A percentile compares a stretch with the other conserved stretches of the same genome.
phyloP scores from a whole-genome alignment of 2,797 vertebrate genomes.

The Glossophaga mutica region DNA sequence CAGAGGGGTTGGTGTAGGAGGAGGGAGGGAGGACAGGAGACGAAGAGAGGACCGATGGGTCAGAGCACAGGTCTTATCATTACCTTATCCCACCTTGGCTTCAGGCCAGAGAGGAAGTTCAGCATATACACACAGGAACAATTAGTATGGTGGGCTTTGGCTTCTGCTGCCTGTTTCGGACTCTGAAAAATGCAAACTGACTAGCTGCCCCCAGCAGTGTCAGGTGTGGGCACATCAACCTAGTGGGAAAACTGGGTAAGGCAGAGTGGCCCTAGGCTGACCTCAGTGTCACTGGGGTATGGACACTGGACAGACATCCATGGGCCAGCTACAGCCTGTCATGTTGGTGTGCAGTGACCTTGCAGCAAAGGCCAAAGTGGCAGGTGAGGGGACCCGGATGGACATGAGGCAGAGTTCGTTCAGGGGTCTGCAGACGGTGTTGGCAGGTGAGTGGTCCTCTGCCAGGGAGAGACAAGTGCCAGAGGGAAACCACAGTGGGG shows the following conservation, averaged over 20 bases:
- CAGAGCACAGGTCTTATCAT: background rate
- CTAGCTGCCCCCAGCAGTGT: background rate
- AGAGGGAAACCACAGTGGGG: background rate
- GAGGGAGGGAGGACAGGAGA: too few species aligned
- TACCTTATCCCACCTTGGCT: background rate
- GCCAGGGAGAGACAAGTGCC: background rate
- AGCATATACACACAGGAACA: fast-evolving
- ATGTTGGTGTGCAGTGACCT: fast-evolving
- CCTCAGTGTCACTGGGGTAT: fast-evolving
- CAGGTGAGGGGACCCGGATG: background rate
- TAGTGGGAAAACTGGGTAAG: fast-evolving
- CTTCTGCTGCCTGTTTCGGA: background rate
- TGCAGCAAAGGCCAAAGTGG: background rate
- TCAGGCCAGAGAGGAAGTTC: background rate
- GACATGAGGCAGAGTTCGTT: background rate
- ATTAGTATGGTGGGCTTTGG: fast-evolving
- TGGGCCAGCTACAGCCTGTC: fast-evolving
- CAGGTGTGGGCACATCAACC: background rate
- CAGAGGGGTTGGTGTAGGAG: background rate
- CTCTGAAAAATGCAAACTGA: background rate
- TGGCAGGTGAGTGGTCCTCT: background rate
- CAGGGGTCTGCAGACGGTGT: background rate
- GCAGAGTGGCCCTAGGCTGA: background rate
- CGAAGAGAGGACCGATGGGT: background rate
- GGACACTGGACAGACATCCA: background rate